Evolutionary conservation across 2,113 vertebrate genomes (phyloP).

Genomic region (Limanda limanda): DNA sequence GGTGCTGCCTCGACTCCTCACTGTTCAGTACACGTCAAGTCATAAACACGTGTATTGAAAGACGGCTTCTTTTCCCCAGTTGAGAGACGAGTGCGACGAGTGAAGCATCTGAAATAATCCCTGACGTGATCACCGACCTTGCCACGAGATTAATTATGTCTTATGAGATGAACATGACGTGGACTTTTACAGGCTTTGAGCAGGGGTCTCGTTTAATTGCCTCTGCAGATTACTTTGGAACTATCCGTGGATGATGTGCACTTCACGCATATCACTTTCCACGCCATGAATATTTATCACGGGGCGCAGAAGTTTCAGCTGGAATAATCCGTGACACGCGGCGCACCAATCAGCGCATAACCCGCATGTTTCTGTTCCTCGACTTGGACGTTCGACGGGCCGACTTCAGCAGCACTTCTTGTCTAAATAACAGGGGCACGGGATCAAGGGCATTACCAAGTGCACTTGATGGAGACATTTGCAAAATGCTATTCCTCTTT

Average conservation of each 20-base stretch:
- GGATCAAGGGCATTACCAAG: slow-evolving; percentile 6
- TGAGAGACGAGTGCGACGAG: slow-evolving; percentile 28
- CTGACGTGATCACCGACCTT: slow-evolving; percentile 49
- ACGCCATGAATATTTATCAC: slow-evolving; percentile 58
- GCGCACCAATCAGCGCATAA: background rate
- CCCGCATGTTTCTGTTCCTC: slow-evolving; percentile 5
- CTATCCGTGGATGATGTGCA: slow-evolving; percentile 38
- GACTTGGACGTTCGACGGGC: slow-evolving; percentile 17
- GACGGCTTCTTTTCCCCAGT: slow-evolving; percentile 17
- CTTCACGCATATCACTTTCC: slow-evolving; percentile 42
- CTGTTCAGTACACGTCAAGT: slow-evolving; percentile 58
- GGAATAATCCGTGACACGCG: slow-evolving; percentile 11
- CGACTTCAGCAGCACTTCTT: slow-evolving; percentile 12
- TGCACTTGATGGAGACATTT: slow-evolving; percentile 2
- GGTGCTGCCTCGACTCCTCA: slow-evolving; percentile 49
- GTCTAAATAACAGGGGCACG: background rate
- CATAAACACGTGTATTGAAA: slow-evolving; percentile 42
- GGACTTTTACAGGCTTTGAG: slow-evolving; percentile 42
- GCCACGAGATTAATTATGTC: slow-evolving; percentile 48
- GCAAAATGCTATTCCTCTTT: background rate
- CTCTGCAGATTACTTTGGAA: slow-evolving; percentile 49
- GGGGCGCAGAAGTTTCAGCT: background rate
- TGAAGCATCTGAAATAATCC: slow-evolving; percentile 63
- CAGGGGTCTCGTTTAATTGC: slow-evolving; percentile 50
- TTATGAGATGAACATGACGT: slow-evolving; percentile 36